These are phyloP conservation scores for Camponotus fellah DNA, from an alignment of 2,888 invertebrate species.

Conservation along the genomic window DNA sequence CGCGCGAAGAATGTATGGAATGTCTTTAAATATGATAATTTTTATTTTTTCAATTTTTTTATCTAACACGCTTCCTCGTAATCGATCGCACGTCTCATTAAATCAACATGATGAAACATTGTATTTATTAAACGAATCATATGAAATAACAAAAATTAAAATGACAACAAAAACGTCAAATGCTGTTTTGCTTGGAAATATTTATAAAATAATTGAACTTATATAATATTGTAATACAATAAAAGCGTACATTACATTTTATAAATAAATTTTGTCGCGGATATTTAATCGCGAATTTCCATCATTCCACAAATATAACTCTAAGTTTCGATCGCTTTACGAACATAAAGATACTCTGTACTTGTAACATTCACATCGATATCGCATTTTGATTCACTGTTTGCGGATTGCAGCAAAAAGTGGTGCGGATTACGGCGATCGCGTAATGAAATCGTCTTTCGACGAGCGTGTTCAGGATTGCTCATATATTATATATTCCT, in stretches of 20 bases:
- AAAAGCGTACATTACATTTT: neutral
- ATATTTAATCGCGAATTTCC: neutral
- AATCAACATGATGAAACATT: neutral
- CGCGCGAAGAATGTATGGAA: conserved; percentile 53
- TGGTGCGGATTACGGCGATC: conserved; percentile 20
- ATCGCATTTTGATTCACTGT: conserved; percentile 42
- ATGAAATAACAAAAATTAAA: neutral
- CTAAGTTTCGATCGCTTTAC: conserved; percentile 54
- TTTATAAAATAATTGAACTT: neutral
- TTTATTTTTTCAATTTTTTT: neutral
- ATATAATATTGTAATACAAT: neutral
- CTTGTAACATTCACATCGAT: conserved; percentile 17
- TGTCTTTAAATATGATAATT: neutral
- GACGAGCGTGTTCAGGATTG: neutral
- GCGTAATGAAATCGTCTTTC: conserved; percentile 19
- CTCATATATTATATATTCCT: neutral
- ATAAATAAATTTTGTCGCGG: neutral
- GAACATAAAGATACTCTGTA: neutral
- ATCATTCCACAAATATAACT: neutral
- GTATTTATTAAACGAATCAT: neutral
- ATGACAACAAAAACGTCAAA: neutral
- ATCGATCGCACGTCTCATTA: neutral
- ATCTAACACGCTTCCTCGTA: neutral
- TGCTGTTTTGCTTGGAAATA: neutral
- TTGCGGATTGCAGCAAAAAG: conserved; percentile 23